These are phyloP conservation scores for Mimumesa dahlbomi DNA, from an alignment of 2,888 invertebrate species.

Conservation along the genomic window DNA sequence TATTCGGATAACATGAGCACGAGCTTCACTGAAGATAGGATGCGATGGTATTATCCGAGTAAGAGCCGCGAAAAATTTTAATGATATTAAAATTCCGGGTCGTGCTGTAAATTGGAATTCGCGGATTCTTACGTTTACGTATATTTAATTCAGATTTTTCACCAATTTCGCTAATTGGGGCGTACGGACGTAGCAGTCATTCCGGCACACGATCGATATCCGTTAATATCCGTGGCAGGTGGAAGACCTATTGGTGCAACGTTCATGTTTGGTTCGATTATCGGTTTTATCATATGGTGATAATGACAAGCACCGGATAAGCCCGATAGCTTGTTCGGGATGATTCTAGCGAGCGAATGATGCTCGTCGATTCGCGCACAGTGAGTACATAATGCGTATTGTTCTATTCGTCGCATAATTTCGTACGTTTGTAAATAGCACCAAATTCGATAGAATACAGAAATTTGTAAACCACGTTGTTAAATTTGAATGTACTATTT, in stretches of 20 bases:
- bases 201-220: slow-evolving; percentile 48
- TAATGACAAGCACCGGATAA: slow-evolving; percentile 71
- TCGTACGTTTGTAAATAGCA: slow-evolving; percentile 19
- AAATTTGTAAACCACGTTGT: background rate
- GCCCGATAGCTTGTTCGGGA: slow-evolving; percentile 61
- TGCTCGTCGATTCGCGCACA: slow-evolving; percentile 45
- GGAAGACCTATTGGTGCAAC: slow-evolving; percentile 56
- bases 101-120: slow-evolving; percentile 45
- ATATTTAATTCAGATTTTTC: slow-evolving; percentile 51
- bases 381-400: slow-evolving; percentile 46
- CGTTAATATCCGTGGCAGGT: slow-evolving; percentile 58
- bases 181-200: slow-evolving; percentile 37
- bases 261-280: slow-evolving; percentile 66
- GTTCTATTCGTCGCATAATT: slow-evolving; percentile 36
- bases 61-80: slow-evolving; percentile 35
- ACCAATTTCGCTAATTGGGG: slow-evolving; percentile 50
- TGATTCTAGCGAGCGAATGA: slow-evolving; percentile 47
- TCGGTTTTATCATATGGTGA: slow-evolving; percentile 71
- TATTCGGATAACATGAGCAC: slow-evolving; percentile 15
- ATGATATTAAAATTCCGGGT: slow-evolving; percentile 39
- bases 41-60: background rate
- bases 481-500: too few relatives aligned
- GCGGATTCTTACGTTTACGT: slow-evolving; percentile 38
- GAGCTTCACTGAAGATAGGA: background rate
- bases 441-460: background rate